phyloP scores from a whole-genome alignment of 1,140 invertebrate genomes.

The Nephila pilipes region DNA sequence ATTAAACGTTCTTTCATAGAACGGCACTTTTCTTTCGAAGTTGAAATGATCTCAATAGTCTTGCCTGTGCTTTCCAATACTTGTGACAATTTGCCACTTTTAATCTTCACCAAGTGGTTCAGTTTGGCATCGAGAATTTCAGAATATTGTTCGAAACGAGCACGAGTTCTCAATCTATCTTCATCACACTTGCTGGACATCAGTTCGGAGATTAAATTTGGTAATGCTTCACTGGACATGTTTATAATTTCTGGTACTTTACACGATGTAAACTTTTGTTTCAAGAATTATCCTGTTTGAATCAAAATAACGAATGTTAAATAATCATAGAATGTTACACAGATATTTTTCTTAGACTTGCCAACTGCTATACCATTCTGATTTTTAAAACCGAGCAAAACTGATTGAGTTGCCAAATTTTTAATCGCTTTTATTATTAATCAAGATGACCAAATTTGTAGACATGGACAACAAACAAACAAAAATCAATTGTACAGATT shows the following conservation, averaged over 20 bases:
- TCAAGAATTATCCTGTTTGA: conserved; percentile 32
- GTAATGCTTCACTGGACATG: conserved; percentile 51
- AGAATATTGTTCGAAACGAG: conserved; percentile 27
- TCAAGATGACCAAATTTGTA: background rate
- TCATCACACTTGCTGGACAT: conserved; percentile 40
- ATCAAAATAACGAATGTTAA: conserved; percentile 56
- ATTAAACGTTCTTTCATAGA: conserved; percentile 83
- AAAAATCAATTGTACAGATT: no score
- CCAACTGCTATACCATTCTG: conserved; percentile 39
- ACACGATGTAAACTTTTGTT: background rate
- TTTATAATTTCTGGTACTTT: background rate
- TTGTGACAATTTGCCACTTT: background rate
- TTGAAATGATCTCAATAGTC: background rate
- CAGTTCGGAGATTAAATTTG: conserved; percentile 55
- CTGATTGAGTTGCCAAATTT: background rate
- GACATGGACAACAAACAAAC: background rate
- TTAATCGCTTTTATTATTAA: background rate
- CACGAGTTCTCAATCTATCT: conserved; percentile 6
- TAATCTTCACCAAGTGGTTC: background rate
- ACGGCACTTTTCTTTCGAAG: conserved; percentile 47
- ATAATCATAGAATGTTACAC: background rate
- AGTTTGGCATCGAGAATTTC: conserved; percentile 43
- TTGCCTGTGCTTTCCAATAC: conserved; percentile 26
- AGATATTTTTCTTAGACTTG: conserved; percentile 8
- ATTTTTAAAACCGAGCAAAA: background rate